These are phyloP conservation scores for Icerya purchasi DNA, from an alignment of 2,888 invertebrate species.

Conservation along the genomic window DNA sequence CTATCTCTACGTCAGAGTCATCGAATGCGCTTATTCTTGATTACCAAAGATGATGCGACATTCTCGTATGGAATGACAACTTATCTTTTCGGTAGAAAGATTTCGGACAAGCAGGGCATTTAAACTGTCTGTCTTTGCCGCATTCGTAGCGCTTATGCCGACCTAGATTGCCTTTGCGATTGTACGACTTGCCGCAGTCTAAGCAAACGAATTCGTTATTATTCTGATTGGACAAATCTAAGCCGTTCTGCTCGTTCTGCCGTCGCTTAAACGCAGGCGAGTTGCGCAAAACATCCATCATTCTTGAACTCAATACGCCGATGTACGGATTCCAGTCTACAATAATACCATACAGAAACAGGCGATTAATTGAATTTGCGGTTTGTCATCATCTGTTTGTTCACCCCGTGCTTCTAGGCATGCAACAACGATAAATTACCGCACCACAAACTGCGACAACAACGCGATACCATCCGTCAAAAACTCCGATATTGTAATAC, in stretches of 20 bases:
- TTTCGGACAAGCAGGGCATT: constrained; percentile 26
- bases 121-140: constrained; percentile 35
- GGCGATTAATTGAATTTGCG: no score
- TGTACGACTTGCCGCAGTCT: constrained; percentile 18
- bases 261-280: not conserved
- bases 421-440: no score
- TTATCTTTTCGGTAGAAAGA: constrained; percentile 16
- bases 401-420: no score
- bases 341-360: not conserved
- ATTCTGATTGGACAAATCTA: not conserved
- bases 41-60: constrained; percentile 12
- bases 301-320: not conserved
- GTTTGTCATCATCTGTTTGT: no score
- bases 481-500: no score
- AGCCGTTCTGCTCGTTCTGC: not conserved
- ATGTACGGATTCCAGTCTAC: not conserved
- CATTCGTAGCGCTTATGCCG: constrained; percentile 37
- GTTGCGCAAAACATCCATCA: not conserved
- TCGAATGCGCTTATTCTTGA: no score
- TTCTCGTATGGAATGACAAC: constrained; percentile 15
- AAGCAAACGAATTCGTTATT: constrained; percentile 14
- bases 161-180: constrained; percentile 25
- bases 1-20: no score
- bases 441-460: no score
- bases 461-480: no score